Evolutionary conservation across 2,888 invertebrate genomes (phyloP), one percentile per base, ranked within the genome.

Genomic region (Xanthia togata): DNA sequence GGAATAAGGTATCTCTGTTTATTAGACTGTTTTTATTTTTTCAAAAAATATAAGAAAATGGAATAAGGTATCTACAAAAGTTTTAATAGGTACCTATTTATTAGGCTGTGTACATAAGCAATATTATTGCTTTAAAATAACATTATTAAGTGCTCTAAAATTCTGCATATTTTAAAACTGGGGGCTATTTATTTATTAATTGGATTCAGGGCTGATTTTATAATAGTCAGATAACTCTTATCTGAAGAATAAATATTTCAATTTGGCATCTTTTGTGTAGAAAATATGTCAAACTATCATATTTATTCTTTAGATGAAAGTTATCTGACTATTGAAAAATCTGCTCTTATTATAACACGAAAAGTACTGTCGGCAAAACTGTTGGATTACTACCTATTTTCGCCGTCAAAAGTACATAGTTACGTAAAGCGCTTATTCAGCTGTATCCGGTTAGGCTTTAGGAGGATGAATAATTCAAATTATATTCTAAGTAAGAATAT

Each of bases 51-150:
- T 57, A 47, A 59, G 17, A 41, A n/a, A 68, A 38, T 50, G 4
- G 38, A n/a, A 47, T 17, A 17, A 6, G 14, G 1, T 57, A n/a
- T 55, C 9, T 9, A 20, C 6, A 14, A 35, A 20, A 20, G 3
- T 6, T 20, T 4, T 3, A 3, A 31, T 44, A 44, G 1, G 20
- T 57, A n/a, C n/a, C n/a, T n/a, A 57, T 38, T 47, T 31, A 14
- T 59, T 50, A 55, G 47, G 14, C 14, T 68, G 68, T 83, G 81
- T 79, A 81, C n/a, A 65, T 72, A 64, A 79, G 73, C 72, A 83
- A 79, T 70, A 62, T 44, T 53, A 69, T 64, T 78, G 57, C 80
- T 65, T 73, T 20, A 20, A 55, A 35, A 69, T 70, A 83, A 78
- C 70, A 70, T 26, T 53, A 68, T 41, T 44, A 53, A 53, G 59